A percentile compares a stretch with the other conserved stretches of the same genome.
Conservation (phyloP, 2,113 vertebrate species). For the Seriola dumerili region DNA sequence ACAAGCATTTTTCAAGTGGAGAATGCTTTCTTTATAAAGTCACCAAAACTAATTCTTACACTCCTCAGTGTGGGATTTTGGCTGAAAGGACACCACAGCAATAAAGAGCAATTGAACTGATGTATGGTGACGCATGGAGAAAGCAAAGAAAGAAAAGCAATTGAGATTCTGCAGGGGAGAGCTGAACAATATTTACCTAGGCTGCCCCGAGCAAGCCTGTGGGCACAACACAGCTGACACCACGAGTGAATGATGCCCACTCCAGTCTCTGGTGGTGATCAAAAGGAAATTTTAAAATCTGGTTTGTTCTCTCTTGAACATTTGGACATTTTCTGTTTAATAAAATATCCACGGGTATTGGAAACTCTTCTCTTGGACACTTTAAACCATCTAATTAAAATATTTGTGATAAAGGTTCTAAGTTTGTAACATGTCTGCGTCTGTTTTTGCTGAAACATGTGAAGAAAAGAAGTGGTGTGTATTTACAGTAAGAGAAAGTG, state of each 20-base stretch:
- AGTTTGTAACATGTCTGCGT: not conserved
- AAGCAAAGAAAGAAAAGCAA: conserved; percentile 49
- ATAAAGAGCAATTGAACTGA: conserved; percentile 37
- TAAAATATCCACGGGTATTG: conserved; percentile 3
- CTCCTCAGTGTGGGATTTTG: not conserved
- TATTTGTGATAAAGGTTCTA: not conserved
- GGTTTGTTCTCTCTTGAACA: conserved; percentile 11
- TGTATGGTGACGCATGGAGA: conserved; percentile 41
- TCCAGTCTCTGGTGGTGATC: conserved; percentile 21
- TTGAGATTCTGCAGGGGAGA: conserved; percentile 61
- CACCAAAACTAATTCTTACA: conserved; percentile 4
- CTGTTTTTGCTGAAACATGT: not conserved
- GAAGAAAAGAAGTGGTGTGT: not conserved
- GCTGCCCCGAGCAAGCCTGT: conserved; percentile 55
- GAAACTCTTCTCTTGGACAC: not conserved
- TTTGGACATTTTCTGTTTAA: conserved; percentile 16
- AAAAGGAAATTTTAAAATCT: conserved; percentile 43
- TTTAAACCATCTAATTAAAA: not conserved
- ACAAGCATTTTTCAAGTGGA: not conserved
- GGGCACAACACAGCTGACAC: conserved; percentile 48
- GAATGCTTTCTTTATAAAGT: not conserved
- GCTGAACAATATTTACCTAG: conserved; percentile 49
- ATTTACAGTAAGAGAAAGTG: not conserved
- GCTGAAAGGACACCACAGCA: conserved; percentile 9
- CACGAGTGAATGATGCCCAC: conserved; percentile 35